These are phyloP conservation scores for Mellilla xanthometata DNA, from an alignment of 2,888 invertebrate species.

Conservation along the genomic window DNA sequence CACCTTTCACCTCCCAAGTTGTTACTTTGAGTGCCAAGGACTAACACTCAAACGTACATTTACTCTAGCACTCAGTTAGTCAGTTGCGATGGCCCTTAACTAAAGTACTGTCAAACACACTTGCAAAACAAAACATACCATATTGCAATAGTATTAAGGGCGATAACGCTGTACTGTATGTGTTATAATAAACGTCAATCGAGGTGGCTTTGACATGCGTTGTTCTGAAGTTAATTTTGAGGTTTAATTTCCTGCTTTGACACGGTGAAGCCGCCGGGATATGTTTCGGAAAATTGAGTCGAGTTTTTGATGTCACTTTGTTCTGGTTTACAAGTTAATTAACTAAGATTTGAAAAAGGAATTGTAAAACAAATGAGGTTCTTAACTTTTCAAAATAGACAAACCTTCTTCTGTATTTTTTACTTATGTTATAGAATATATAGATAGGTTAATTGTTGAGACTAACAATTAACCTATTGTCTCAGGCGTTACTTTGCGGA, in stretches of 20 bases:
- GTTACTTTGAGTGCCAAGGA: conserved; percentile 16
- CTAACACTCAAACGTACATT: conserved; percentile 29
- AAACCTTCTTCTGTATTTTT: too few relatives aligned
- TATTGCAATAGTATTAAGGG: conserved; percentile 1
- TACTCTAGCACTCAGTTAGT: conserved; percentile 24
- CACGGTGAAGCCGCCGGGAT: conserved; percentile 4
- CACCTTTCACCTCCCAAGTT: conserved; percentile 6
- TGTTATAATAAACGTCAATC: conserved; percentile 3
- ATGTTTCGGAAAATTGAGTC: too few relatives aligned
- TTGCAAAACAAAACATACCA: conserved; percentile 16
- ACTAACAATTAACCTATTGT: too few relatives aligned
- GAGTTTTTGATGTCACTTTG: too few relatives aligned
- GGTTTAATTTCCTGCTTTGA: conserved; percentile 14
- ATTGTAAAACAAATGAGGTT: too few relatives aligned
- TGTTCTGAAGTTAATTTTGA: conserved; percentile 17
- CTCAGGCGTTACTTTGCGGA: too few relatives aligned
- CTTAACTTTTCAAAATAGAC: too few relatives aligned
- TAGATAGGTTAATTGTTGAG: too few relatives aligned
- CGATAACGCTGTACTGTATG: not conserved
- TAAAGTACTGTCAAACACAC: conserved; percentile 16
- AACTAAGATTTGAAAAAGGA: too few relatives aligned
- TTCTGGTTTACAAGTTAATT: too few relatives aligned
- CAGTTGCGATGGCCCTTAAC: conserved; percentile 21
- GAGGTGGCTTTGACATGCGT: conserved; percentile 16
- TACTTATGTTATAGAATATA: too few relatives aligned